Evolutionary conservation across 2,888 invertebrate genomes (phyloP).

Genomic region (Gnatocerus cornutus): DNA sequence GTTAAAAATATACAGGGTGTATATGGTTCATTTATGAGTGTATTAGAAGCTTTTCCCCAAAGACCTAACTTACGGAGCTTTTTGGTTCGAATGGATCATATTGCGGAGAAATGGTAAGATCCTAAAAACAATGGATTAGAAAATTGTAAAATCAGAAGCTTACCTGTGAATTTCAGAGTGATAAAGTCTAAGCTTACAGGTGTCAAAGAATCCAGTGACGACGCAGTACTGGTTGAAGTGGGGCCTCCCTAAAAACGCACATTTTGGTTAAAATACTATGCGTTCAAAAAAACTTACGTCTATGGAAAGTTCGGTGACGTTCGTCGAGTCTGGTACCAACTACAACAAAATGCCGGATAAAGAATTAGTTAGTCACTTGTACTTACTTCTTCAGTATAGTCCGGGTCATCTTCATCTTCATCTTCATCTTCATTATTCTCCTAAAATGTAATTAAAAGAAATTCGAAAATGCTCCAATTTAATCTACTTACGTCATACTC

Average conservation of each 20-base stretch:
- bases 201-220: too few relatives aligned
- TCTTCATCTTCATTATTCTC: neutral
- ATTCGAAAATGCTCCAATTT: neutral
- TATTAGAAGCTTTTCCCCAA: conserved; percentile 37
- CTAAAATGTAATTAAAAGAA: neutral
- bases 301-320: too few relatives aligned
- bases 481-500: too few relatives aligned
- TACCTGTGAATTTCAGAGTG: neutral
- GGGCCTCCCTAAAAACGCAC: too few relatives aligned
- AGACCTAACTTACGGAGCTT: conserved; percentile 33
- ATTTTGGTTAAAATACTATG: too few relatives aligned
- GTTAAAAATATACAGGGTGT: conserved; percentile 45
- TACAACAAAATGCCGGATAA: too few relatives aligned
- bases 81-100: neutral
- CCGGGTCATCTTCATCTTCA: conserved; percentile 1
- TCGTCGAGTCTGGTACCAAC: too few relatives aligned
- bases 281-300: too few relatives aligned
- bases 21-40: conserved; percentile 31
- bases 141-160: neutral
- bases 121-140: conserved; percentile 19
- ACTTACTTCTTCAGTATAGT: conserved; percentile 17
- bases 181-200: too few relatives aligned
- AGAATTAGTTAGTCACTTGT: too few relatives aligned
- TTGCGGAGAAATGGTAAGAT: neutral
- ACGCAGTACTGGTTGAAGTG: too few relatives aligned